Evolutionary conservation across 2,888 invertebrate genomes (phyloP), one percentile per base, ranked within the genome.

Genomic region (Carterocephalus palaemon): DNA sequence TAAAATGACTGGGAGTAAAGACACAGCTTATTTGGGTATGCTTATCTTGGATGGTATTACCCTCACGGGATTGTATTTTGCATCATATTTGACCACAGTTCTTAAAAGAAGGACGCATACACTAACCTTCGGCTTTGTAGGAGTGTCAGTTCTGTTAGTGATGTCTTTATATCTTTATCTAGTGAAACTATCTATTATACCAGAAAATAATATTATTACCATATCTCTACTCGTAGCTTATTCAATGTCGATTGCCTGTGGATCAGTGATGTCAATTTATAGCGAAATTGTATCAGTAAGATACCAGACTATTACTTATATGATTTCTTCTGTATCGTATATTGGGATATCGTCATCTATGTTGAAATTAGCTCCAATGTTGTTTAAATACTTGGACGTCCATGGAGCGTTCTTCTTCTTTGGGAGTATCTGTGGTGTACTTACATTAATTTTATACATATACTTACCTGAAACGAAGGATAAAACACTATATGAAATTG

Each of bases 391-490:
- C 4, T 54, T 60, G 10, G 60, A 52, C 3, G 15, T 63, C 3
- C 62, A 70, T 4, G 69, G 67, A 2, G 26, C 53, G 0, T 71
- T 65, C 41, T 29, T 70, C 0, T 49, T 51, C 5, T 70, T 60
- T 32, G 68, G 55, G 1, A 17, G 63, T 10, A 12, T 24, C 3
- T 51, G 57, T 2, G 22, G 51, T 1, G 6, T 58, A 1, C 33
- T 23, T 15, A 38, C 62, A 7, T 5, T 55, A 2, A 3, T 67
- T 2, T 36, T 69, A 15, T 67, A 62, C 19, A 62, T 51, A 39
- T 65, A 64, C 50, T 47, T 72, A 8, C 73, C 72, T 1, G 72
- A 72, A 54, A 72, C 68, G 2, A 75, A 72, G 54, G 62, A 70
- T 38, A 70, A 65, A 34, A 71, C 72, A 1, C 45, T 70, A 5